These are phyloP conservation scores for Potamilus streckersoni DNA, from an alignment of 1,140 invertebrate genomes.

Conservation along the genomic window DNA sequence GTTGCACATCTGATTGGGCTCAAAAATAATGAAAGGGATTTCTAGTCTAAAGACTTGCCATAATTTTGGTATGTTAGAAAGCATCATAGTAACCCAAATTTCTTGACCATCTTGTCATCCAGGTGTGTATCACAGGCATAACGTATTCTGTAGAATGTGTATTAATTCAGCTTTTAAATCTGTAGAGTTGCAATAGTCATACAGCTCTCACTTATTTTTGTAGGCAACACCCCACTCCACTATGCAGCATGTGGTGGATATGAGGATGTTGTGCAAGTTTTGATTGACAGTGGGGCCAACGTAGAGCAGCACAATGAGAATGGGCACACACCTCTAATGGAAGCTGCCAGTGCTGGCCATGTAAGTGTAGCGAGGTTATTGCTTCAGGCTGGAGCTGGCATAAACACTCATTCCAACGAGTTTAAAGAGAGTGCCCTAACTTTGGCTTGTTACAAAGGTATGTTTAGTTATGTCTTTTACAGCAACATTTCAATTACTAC, in stretches of 20 bases:
- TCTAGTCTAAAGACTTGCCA: no score
- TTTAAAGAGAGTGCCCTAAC: conserved; percentile 91
- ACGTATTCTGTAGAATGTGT: no score
- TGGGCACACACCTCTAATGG: conserved; percentile 98
- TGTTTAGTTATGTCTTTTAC: conserved; percentile 10
- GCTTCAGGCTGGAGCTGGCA: conserved; percentile 91
- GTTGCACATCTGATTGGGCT: no score
- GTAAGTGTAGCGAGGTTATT: conserved; percentile 94
- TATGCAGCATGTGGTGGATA: conserved; percentile 98
- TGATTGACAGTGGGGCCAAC: conserved; percentile 92
- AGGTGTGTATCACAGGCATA: no score
- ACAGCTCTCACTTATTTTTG: conserved; percentile 15
- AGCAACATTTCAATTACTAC: neutral
- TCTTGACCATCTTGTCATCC: no score
- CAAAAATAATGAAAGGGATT: no score
- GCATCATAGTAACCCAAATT: no score
- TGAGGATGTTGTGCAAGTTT: conserved; percentile 86
- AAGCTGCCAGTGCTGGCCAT: conserved; percentile 97
- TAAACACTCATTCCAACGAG: conserved; percentile 99
- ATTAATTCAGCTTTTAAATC: no score
- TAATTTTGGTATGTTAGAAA: no score
- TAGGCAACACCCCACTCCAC: conserved; percentile 96
- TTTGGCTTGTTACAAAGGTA: conserved; percentile 94
- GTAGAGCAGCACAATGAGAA: conserved; percentile 99
- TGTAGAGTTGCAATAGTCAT: no score